Evolutionary conservation across 1,140 invertebrate species (phyloP).

Genomic region (Nomia melanderi): DNA sequence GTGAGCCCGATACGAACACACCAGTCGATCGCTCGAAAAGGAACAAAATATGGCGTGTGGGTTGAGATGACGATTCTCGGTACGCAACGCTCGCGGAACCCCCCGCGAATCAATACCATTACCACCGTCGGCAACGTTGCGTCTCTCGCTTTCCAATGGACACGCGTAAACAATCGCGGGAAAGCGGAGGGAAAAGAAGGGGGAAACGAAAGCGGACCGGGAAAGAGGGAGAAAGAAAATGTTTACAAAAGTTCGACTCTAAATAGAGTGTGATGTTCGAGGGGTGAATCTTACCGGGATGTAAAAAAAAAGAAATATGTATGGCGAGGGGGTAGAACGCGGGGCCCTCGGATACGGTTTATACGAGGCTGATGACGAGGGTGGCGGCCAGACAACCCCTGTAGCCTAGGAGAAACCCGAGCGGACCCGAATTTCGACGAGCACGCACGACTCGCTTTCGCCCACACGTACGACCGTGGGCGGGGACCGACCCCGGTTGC

Average conservation of each 20-base stretch:
- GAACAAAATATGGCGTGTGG: no score
- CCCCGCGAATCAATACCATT: no score
- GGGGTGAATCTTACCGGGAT: neutral
- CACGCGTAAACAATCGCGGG: neutral
- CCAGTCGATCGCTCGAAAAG: neutral
- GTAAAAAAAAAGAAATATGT: no score
- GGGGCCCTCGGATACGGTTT: neutral
- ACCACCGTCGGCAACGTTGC: no score
- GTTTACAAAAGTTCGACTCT: neutral
- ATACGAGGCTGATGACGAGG: neutral
- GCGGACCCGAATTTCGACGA: conserved; percentile 15
- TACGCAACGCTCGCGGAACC: no score
- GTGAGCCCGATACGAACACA: no score
- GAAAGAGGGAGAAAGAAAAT: neutral
- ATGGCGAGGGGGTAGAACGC: no score
- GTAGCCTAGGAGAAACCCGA: neutral
- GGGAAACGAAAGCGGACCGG: no score
- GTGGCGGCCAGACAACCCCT: neutral
- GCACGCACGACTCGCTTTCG: neutral
- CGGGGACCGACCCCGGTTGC: conserved; percentile 16
- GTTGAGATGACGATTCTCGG: no score
- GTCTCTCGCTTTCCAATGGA: neutral
- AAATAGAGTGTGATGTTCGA: no score
- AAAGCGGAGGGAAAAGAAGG: no score
- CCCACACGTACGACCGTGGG: neutral